Base-by-base conservation (phyloP, 1,140 invertebrate species). In the Chionoecetes opilio region DNA sequence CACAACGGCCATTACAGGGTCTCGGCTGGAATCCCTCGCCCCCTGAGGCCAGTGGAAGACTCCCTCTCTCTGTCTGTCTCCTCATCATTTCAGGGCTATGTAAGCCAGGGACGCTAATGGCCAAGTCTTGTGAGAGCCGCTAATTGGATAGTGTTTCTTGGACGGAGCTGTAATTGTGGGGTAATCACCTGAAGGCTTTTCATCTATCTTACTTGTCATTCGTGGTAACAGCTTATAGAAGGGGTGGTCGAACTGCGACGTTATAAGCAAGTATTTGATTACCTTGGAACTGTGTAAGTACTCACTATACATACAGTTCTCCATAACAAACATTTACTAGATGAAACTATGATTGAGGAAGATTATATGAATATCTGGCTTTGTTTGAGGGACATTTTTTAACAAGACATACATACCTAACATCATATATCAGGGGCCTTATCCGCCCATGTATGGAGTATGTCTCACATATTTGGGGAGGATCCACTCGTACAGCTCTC, bases 91-190 rank as follows among this genome's bases (percentile, higher is more conserved):
- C 38, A n/a, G 26, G 32, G 31, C 93, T 82, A 31, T 41, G 17
- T 46, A 31, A 38, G 32, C 53, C 90, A 8, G 32, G n/a, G 82
- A 87, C 94, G 86, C 63, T 95, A 95, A 95, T 95, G 94, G 94
- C 75, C 90, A 92, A 91, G 91, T 95, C 94, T 92, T 88, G 94
- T 95, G 94, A 95, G 82, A 92, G 92, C 84, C 94, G 84, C 94
- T 95, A 95, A 95, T 95, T 95, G 94, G 94, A 88, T 91, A 87
- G 94, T 46, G 53, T 91, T 95, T 90, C 94, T 92, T 38, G 90
- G 89, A 92, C 90, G 82, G 82, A 35, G 94, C 94, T 95, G 94
- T 95, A 95, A 95, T 90, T 95, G 91, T 82, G 84, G 41, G 41
- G 46, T 92, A 82, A 87, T 92, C 90, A 87, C 41, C 29, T 26